phyloP scores from a whole-genome alignment of 2,888 invertebrate species.

The Volucella bombylans region DNA sequence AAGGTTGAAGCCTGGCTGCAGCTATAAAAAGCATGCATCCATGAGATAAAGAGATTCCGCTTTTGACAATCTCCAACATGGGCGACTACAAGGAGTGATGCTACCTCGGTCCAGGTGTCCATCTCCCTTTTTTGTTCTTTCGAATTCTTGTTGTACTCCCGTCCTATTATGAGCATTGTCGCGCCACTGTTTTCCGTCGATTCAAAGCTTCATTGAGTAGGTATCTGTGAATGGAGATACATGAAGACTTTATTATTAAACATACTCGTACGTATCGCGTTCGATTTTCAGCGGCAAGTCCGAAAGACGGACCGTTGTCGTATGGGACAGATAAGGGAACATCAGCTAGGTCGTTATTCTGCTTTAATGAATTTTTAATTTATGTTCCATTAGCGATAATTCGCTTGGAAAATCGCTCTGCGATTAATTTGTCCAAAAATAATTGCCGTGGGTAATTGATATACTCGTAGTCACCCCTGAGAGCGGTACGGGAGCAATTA shows the following conservation, averaged over 20 bases:
- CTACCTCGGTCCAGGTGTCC: background rate
- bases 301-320: background rate
- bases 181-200: too few relatives aligned
- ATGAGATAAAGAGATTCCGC: slow-evolving; percentile 60
- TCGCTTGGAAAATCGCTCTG: slow-evolving; percentile 37
- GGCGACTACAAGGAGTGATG: background rate
- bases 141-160: background rate
- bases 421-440: slow-evolving; percentile 58
- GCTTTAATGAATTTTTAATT: slow-evolving; percentile 42
- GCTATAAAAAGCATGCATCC: slow-evolving; percentile 68
- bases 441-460: slow-evolving; percentile 50
- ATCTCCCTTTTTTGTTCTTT: background rate
- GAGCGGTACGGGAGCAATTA: slow-evolving; percentile 8
- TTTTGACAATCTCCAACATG: slow-evolving; percentile 39
- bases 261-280: background rate
- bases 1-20: slow-evolving; percentile 48
- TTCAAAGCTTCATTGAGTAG: too few relatives aligned
- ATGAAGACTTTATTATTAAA: background rate
- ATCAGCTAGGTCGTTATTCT: background rate
- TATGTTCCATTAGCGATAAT: slow-evolving; percentile 35
- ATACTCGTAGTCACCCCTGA: slow-evolving; percentile 44
- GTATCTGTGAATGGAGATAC: too few relatives aligned
- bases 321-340: background rate
- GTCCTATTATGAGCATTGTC: background rate
- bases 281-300: background rate